Evolutionary conservation across 2,888 invertebrate species (phyloP), one percentile per base, ranked within the genome.

Genomic region (Achlya flavicornis): DNA sequence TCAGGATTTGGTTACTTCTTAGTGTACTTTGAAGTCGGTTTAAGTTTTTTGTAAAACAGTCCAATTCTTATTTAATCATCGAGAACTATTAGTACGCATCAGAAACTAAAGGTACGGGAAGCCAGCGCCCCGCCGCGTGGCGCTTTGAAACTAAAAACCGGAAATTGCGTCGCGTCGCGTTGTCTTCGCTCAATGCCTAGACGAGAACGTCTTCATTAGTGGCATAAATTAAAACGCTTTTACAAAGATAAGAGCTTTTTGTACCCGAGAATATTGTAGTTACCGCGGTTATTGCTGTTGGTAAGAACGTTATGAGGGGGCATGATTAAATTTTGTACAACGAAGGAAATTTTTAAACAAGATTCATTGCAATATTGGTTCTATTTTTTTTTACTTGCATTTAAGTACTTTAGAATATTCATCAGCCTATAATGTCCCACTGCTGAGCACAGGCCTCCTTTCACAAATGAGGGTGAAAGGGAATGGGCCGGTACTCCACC

Each of bases 81-180:
- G 83, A 84, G 76, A 79, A 78, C 65, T 4, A 12, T 11, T 73
- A 73, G 88, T 90, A 81, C 11, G 14, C 8, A 38, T 60, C 60
- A 63, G 62, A 66, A 74, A 71, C 74, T 68, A 76, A 41, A 84
- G 81, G 79, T 79, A 86, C 77, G 79, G 83, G 84, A 87, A 83
- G 84, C 74, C 65, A 65, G 75, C 79, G 74, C 82, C 79, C 76
- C 76, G 79, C 77, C 71, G 74, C 75, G 41, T 41, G 71, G 72
- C 84, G 88, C 91, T 93, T 92, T 93, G 92, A 91, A 93, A 92
- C 92, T 92, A 92, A 91, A 93, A 92, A 92, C 91, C 92, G 92
- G 92, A 93, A 91, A 93, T 92, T 92, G 88, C 91, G 88, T 89
- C 87, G 86, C 84, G 81, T 84, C 84, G 83, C 84, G 81, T 85